Evolutionary conservation across 1,140 invertebrate species (phyloP).

Genomic region (Drosophila teissieri): DNA sequence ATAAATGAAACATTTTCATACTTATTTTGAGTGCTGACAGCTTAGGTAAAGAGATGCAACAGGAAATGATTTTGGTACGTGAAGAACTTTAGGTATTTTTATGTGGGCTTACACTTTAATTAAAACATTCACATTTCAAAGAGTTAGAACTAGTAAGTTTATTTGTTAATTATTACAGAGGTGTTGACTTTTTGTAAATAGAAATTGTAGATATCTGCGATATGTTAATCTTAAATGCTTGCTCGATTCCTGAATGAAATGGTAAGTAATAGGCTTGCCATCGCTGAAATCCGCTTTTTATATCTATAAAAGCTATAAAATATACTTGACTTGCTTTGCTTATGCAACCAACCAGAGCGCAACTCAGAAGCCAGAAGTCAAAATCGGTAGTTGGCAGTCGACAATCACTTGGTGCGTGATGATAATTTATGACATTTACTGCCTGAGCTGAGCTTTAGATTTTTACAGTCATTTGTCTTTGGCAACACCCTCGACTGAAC

Average conservation of each 20-base stretch:
- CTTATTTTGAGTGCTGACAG: not conserved
- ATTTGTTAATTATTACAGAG: no score
- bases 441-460: constrained; percentile 29
- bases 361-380: constrained; percentile 24
- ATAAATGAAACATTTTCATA: not conserved
- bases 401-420: constrained; percentile 40
- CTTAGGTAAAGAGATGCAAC: not conserved
- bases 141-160: no score
- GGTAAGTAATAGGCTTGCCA: no score
- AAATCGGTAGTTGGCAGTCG: constrained; percentile 23
- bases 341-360: constrained; percentile 38
- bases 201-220: no score
- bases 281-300: not conserved
- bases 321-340: not conserved
- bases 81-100: not conserved
- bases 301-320: not conserved
- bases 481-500: constrained; percentile 30
- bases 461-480: constrained; percentile 70
- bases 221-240: no score
- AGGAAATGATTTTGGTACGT: constrained; percentile 7
- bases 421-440: constrained; percentile 67
- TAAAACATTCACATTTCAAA: no score
- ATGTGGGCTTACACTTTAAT: no score
- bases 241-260: no score
- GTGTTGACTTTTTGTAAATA: no score